Percentiles rank a stretch among this genome's conserved stretches.
Conservation (phyloP, 1,140 invertebrate species). For the Colletes latitarsis region DNA sequence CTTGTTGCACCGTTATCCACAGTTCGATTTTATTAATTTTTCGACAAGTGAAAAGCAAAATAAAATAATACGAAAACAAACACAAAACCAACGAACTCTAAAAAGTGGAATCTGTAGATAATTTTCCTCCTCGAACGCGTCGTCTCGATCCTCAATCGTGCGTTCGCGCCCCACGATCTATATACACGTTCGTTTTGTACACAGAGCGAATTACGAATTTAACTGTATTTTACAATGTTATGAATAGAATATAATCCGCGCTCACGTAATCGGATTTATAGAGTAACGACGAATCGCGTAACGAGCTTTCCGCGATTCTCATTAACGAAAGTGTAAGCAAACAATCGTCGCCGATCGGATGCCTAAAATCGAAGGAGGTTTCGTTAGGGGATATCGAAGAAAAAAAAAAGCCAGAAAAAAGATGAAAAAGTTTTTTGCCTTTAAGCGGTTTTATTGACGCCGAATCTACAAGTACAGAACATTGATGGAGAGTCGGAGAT, state of each 20-base stretch:
- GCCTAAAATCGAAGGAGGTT: too few relatives aligned
- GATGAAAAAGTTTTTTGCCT: conserved; percentile 14
- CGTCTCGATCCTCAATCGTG: too few relatives aligned
- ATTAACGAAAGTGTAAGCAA: conserved; percentile 21
- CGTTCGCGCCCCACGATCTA: too few relatives aligned
- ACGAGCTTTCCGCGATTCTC: neutral
- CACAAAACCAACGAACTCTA: too few relatives aligned
- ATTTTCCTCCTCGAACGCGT: too few relatives aligned
- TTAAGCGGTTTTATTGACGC: conserved; percentile 58
- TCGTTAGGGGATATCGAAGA: neutral
- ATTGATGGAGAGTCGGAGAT: conserved; percentile 20
- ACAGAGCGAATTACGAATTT: neutral
- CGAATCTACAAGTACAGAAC: conserved; percentile 29
- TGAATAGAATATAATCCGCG: neutral
- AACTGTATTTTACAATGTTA: too few relatives aligned
- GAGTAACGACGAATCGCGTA: conserved; percentile 34
- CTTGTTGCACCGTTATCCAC: too few relatives aligned
- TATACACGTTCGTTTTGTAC: neutral
- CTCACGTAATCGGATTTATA: conserved; percentile 35
- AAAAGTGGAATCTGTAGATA: too few relatives aligned
- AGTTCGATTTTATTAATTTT: too few relatives aligned
- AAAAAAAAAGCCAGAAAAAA: too few relatives aligned
- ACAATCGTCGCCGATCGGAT: neutral
- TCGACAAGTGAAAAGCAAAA: too few relatives aligned
- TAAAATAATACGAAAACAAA: too few relatives aligned